Percentiles rank a stretch among this genome's conserved stretches.
phyloP scores from a whole-genome alignment of 1,140 invertebrate genomes.

The Drosophila cardini region DNA sequence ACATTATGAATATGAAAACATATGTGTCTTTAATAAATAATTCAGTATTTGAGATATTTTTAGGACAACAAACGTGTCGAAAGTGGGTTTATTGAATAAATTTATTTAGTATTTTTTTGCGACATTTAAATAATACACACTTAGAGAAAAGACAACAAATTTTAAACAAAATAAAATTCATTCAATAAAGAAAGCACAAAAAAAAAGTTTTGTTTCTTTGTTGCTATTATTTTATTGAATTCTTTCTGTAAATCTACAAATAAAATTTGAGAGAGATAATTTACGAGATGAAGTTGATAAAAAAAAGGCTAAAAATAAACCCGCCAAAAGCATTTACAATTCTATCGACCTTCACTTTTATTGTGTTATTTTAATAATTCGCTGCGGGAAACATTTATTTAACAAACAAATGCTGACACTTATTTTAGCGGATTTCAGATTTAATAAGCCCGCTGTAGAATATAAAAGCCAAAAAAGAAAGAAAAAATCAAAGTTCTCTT shows the following conservation, averaged over 20 bases:
- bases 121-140: no score
- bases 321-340: constrained; percentile 54
- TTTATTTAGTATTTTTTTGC: neutral
- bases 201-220: no score
- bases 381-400: constrained; percentile 16
- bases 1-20: neutral
- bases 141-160: no score
- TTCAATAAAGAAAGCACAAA: no score
- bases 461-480: neutral
- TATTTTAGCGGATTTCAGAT: constrained; percentile 31
- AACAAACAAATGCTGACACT: constrained; percentile 26
- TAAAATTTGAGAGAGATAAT: no score
- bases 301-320: constrained; percentile 68
- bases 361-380: constrained; percentile 22
- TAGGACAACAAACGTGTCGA: neutral
- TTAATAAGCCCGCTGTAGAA: constrained; percentile 1
- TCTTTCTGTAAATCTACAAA: neutral
- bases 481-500: neutral
- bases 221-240: no score
- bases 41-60: neutral
- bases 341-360: constrained; percentile 65
- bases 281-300: constrained; percentile 27
- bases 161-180: no score
- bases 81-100: neutral
- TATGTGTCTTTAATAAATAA: neutral